phyloP scores from a whole-genome alignment of 2,113 vertebrate genomes.

The Pelusios castaneus region DNA sequence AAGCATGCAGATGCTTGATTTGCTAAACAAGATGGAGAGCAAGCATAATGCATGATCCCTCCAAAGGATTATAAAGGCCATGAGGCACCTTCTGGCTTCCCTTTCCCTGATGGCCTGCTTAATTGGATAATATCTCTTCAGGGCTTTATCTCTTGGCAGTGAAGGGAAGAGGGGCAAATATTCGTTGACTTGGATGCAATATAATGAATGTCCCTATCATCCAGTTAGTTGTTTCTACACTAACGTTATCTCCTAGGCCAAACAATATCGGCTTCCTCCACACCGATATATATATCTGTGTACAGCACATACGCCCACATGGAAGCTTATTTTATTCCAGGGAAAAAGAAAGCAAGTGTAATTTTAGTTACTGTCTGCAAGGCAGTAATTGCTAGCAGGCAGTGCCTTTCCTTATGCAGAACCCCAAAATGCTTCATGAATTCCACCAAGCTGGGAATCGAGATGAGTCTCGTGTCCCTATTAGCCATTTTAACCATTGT shows the following conservation, averaged over 20 bases:
- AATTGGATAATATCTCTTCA: not conserved
- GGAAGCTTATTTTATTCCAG: not conserved
- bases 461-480: not conserved
- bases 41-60: constrained; percentile 9
- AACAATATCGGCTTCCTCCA: not conserved
- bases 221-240: not conserved
- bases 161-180: not conserved
- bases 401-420: not conserved
- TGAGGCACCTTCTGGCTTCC: constrained; percentile 22
- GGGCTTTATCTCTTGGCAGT: not conserved
- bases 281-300: not conserved
- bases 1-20: not conserved
- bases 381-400: accelerated
- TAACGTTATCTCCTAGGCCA: not conserved
- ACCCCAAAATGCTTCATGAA: not conserved
- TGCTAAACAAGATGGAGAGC: not conserved
- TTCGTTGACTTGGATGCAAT: not conserved
- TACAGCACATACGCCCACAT: not conserved
- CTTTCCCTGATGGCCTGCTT: constrained; percentile 6
- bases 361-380: not conserved
- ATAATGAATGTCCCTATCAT: not conserved
- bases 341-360: not conserved
- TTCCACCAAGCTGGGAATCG: not conserved
- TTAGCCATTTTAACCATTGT: not conserved
- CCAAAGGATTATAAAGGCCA: not conserved